phyloP scores from a whole-genome alignment of 2,888 invertebrate species.

The Drosophila anomalata region DNA sequence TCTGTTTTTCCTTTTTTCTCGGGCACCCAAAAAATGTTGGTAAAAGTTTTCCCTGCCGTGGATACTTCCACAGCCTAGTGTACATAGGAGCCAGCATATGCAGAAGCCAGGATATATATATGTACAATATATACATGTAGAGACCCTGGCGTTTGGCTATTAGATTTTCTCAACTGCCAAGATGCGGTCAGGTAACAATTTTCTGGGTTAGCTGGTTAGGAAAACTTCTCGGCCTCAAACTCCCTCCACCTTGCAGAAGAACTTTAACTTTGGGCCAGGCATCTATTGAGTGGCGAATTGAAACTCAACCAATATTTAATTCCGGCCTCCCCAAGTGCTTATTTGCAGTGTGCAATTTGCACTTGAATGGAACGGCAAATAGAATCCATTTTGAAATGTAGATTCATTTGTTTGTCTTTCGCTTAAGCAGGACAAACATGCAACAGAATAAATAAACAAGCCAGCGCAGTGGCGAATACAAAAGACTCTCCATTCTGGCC shows the following conservation, averaged over 20 bases:
- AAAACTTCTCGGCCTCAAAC: background rate
- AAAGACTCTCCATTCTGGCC: constrained; percentile 18
- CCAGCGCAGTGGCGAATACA: constrained; percentile 14
- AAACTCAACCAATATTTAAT: constrained; percentile 22
- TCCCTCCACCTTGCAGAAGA: background rate
- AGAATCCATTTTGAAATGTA: constrained; percentile 46
- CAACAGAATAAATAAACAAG: constrained; percentile 27
- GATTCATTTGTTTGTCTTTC: constrained; percentile 61
- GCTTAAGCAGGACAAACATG: constrained; percentile 49
- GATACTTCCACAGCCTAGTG: constrained; percentile 4
- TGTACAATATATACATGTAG: background rate
- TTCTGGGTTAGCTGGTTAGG: constrained; percentile 69
- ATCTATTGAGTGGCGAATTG: constrained; percentile 5
- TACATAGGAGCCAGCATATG: constrained; percentile 1
- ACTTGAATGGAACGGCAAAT: constrained; percentile 64
- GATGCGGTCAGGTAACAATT: constrained; percentile 50
- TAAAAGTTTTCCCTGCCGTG: constrained; percentile 31
- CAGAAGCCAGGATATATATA: background rate
- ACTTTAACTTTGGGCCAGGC: constrained; percentile 16
- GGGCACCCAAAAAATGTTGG: constrained; percentile 6
- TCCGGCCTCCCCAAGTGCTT: constrained; percentile 8
- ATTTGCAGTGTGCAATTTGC: constrained; percentile 53
- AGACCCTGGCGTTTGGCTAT: constrained; percentile 61
- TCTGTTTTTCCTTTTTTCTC: constrained; percentile 33
- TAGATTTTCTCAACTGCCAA: constrained; percentile 61